Conservation (phyloP, 1,140 invertebrate genomes). For the Phymastichus coffea region DNA sequence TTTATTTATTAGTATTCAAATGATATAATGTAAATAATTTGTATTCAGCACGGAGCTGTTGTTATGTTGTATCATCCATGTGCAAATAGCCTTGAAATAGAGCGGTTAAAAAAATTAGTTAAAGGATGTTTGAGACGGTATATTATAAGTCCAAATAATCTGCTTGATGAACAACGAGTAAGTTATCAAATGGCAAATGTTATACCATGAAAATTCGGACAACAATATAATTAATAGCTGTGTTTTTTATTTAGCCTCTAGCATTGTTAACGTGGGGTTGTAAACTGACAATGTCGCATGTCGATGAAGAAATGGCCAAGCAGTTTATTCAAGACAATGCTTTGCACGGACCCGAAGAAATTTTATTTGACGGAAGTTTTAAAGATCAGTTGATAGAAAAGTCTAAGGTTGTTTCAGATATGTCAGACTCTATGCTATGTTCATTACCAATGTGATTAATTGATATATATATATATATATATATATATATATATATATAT, state of each 20-base stretch:
- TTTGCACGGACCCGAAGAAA: conserved; percentile 65
- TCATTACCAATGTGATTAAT: conserved; percentile 36
- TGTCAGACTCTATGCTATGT: conserved; percentile 58
- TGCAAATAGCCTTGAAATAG: conserved; percentile 68
- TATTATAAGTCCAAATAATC: conserved; percentile 75
- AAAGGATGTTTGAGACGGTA: conserved; percentile 74
- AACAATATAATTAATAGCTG: conserved; percentile 9
- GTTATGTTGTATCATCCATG: conserved; percentile 89
- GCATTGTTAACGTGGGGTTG: conserved; percentile 78
- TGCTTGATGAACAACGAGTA: conserved; percentile 64
- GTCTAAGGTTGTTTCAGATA: conserved; percentile 58
- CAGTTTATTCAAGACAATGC: conserved; percentile 70
- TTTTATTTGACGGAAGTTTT: conserved; percentile 64
- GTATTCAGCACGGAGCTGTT: conserved; percentile 73
- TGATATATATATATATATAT: too few species aligned
- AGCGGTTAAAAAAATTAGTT: conserved; percentile 65
- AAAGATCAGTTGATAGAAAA: conserved; percentile 56
- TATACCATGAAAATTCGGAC: neutral
- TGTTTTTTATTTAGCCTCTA: conserved; percentile 63
- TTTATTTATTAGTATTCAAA: conserved; percentile 4
- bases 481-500: too few species aligned
- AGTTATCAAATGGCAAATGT: too few species aligned
- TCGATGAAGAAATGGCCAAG: conserved; percentile 59
- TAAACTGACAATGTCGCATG: conserved; percentile 70
- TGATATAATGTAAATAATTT: conserved; percentile 20